Base-by-base conservation (phyloP, 2,113 vertebrate species). In the Rhabdornis inornatus region DNA sequence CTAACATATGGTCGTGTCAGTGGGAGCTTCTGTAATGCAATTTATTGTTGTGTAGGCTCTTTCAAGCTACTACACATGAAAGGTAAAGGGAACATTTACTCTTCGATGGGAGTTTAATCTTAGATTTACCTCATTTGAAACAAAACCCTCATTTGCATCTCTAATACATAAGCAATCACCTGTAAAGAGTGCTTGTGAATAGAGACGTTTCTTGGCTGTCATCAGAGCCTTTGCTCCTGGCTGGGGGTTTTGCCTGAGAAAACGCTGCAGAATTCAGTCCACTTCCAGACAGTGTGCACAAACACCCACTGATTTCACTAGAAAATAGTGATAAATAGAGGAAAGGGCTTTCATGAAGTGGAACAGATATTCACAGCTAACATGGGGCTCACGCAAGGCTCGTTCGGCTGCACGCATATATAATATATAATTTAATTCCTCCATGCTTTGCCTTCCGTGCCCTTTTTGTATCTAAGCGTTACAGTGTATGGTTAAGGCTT, bases 1-100 rank as follows among this genome's bases (percentile, higher is more conserved):
- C 71, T 78, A 95, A 83, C 94, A 96, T 94, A 96, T 93, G 95
- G 93, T 78, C 60, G 92, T 95, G 95, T 92, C 95, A 95, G 95
- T 96, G 93, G 94, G 93, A 96, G 94, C 95, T 94, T 96, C 93
- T 95, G 94, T 95, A 95, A 96, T 96, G 92, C 96, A 95, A 93
- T 95, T 95, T 93, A 96, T 95, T 83, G 92, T 89, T 75, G 90
- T 92, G 94, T 95, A 71, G 95, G 69, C 90, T 79, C 94, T 93
- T 97, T 95, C 87, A 96, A 93, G 93, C 94, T 94, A 87, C 93
- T 90, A 93, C 88, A 94, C 88, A 95, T 94, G 93, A 97, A 97
- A 95, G 93, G 92, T 96, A 90, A 94, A 64, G 56, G 44, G 80
- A 94, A 30, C 83, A 59, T 79, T 90, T 89, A 90, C 72, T 97